Evolutionary conservation across 2,888 invertebrate genomes (phyloP), one percentile per base, ranked within the genome.

Genomic region (Myopa testacea): DNA sequence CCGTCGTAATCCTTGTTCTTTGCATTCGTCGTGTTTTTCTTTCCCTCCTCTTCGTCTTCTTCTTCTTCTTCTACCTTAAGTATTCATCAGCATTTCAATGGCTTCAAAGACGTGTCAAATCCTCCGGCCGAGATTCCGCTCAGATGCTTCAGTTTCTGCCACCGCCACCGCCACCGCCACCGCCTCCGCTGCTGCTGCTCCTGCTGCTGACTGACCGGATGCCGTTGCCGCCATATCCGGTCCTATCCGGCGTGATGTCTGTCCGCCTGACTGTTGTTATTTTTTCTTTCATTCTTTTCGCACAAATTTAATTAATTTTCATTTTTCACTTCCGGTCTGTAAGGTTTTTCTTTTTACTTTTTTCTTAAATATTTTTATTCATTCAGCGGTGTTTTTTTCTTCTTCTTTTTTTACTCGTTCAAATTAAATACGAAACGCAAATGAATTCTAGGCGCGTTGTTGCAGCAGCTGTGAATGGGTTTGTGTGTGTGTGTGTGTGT

Each of bases 301-400:
- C 55, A 75, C 45, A 80, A 81, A 80, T 82, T 82, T 82, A 82
- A 82, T 82, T 82, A 81, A 81, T 81, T 81, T 75, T 80, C 73
- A 81, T 79, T 78, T 80, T 65, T 79, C 70, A 78, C 80, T 79
- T 82, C 81, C 81, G 81, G 78, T 81, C 80, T 79, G 67, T 67
- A 58, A 75, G 67, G 50, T 70, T 76, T 73, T 76, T 19, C 70
- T 19, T 26, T 37, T 58, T n/a, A 19, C 16, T 16, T 50, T 14
- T 50, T 69, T 69, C 1, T 55, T n/a, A 6, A 10, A 4, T 55
- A 6, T n/a, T 55, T 55, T n/a, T 55, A 55, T 55, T 55, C 5
- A 55, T n/a, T 55, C 10, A n/a, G 16, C 37, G 16, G 52, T 58
- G 16, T 8, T 34, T 72, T 34, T 72, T 34, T 50, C 34, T 0